Base-by-base conservation (phyloP, 2,797 vertebrate species). In the Helicolenus hilgendorfi region DNA sequence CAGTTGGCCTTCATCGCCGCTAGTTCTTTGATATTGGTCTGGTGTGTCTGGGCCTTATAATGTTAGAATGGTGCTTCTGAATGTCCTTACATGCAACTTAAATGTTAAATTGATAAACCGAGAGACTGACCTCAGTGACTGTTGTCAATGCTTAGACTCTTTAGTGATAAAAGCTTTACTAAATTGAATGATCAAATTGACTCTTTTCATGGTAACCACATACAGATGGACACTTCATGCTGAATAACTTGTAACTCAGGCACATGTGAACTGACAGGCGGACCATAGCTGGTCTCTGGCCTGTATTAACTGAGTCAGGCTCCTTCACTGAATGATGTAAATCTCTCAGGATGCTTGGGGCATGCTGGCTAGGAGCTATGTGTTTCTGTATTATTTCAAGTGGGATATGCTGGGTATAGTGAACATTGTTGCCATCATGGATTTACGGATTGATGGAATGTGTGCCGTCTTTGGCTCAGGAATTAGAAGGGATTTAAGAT, bases 401-500 rank as follows among this genome's bases (percentile, higher is more conserved):
- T 22, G 22, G 9, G n/a, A 69, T 31, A 8, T 36, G 27, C 29
- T 63, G 58, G 38, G 1, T 64, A 27, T 78, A 63, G 29, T 33
- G 10, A 65, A 64, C 7, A 53, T 53, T 79, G 31, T 81, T 68
- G 22, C 63, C 71, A 9, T 83, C 4, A 5, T 59, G 64, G 72
- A 77, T 20, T 72, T 24, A 38, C 53, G 74, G 49, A 59, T 22
- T 77, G 72, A 73, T 74, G 60, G 36, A 65, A 76, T 60, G 26
- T 58, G 29, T 49, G 64, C 41, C 27, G 20, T 24, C 63, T 76
- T 71, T 72, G 27, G 29, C 13, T 5, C 18, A 33, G 63, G 73
- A 90, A 85, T 86, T 49, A 80, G 56, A n/a, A 31, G 29, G 77
- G 56, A 79, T 86, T 79, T 60, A 72, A 84, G 26, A 78, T 65